Evolutionary conservation across 2,113 vertebrate species (phyloP), one percentile per base, ranked within the genome.

Genomic region (Rhodinocichla rosea): DNA sequence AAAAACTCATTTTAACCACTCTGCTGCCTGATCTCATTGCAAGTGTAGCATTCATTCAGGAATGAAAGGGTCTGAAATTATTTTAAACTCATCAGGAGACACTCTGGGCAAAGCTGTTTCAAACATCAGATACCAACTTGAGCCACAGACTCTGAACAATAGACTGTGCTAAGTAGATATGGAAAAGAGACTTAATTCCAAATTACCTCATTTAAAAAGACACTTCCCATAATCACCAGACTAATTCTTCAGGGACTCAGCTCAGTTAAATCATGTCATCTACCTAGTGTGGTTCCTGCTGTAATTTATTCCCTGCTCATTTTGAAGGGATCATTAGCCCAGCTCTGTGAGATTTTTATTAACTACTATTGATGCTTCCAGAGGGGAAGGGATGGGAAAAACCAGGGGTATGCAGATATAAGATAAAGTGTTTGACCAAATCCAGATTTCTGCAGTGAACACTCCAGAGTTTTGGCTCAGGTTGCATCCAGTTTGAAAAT

Each of bases 171-270:
- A 75, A 87, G 47, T 5, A 68, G 74, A 40, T 71, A 87, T 49
- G 33, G 37, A 75, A 92, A 84, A 56, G 39, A 67, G 53, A 86
- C 45, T 73, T 92, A 55, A 94, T 84, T 94, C 89, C 73, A 92
- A 94, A 95, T 83, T 53, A 70, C 32, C 39, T 65, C 64, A 78
- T 78, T 81, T 90, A 39, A 87, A 92, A 94, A 89, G 77, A 74
- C 83, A 70, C 23, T 78, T 83, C 60, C 63, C n/a, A 32, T 32
- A 67, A 92, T 63, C 83, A 57, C 27, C 56, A 87, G 74, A 35
- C 5, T 52, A 65, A 83, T 68, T 55, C 71, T 64, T 87, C 49
- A 82, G 65, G 77, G 73, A 19, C 27, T 42, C 32, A 28, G 63
- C 83, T 77, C 80, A 57, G 59, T 60, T 62, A 77, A 76, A 77